A percentile compares a stretch with the other conserved stretches of the same genome.
These are phyloP conservation scores for Antheraea yamamai DNA, from an alignment of 2,888 invertebrate species.

Conservation along the genomic window DNA sequence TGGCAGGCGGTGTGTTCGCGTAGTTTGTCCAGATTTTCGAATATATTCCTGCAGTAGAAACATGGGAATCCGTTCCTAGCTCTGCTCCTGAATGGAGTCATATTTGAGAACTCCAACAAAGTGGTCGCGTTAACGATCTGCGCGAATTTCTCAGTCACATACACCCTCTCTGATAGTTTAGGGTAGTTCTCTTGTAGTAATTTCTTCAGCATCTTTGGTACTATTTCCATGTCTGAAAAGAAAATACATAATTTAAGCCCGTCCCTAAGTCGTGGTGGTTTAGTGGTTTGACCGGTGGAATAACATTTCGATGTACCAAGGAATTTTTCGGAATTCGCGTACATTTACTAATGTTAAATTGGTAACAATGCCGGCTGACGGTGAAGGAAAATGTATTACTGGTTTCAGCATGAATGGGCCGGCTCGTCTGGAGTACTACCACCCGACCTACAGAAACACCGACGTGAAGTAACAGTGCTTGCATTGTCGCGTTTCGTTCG, in stretches of 20 bases:
- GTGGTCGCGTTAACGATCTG: constrained; percentile 54
- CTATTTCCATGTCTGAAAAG: constrained; percentile 50
- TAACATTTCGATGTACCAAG: no score
- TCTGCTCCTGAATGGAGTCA: constrained; percentile 62
- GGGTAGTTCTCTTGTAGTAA: constrained; percentile 35
- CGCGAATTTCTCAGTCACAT: constrained; percentile 59
- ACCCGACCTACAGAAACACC: no score
- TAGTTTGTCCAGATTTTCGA: constrained; percentile 50
- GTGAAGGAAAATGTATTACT: no score
- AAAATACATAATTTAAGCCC: not conserved
- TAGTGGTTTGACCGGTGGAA: no score
- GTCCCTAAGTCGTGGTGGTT: no score
- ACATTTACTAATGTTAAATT: no score
- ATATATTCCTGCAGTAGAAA: constrained; percentile 61
- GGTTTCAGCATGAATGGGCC: no score
- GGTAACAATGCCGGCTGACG: no score
- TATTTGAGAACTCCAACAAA: constrained; percentile 57
- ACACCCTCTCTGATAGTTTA: constrained; percentile 28
- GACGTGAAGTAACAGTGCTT: no score
- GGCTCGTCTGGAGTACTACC: no score
- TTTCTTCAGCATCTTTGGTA: constrained; percentile 45
- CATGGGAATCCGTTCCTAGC: constrained; percentile 62
- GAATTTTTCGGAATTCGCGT: no score
- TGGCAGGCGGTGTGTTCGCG: constrained; percentile 49
- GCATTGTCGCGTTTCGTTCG: no score